phyloP scores from a whole-genome alignment of 2,888 invertebrate species.

The Oxystoma pomonae region DNA sequence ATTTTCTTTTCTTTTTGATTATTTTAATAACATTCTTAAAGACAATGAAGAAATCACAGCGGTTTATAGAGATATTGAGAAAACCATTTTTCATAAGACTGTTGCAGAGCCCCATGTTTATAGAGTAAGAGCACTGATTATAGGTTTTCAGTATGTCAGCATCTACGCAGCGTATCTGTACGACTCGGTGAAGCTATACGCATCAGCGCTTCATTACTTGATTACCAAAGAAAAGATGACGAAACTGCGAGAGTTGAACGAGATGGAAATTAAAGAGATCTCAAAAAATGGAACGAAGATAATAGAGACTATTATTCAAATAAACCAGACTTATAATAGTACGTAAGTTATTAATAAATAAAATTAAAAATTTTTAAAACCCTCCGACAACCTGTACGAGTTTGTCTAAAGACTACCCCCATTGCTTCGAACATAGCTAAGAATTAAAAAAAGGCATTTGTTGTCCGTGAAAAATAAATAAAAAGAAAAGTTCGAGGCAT shows the following conservation, averaged over 20 bases:
- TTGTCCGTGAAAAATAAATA: too few species aligned
- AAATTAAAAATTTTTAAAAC: too few species aligned
- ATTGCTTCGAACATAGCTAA: too few species aligned
- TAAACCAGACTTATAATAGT: slow-evolving; percentile 78
- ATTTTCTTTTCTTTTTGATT: too few species aligned
- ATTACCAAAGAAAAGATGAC: slow-evolving; percentile 41
- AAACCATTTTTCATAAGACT: background rate
- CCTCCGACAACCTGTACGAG: too few species aligned
- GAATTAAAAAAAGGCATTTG: too few species aligned
- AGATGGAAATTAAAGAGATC: slow-evolving; percentile 61
- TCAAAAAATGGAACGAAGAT: slow-evolving; percentile 84
- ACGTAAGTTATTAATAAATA: slow-evolving; percentile 51
- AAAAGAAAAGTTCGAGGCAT: background rate
- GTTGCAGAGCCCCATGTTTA: background rate
- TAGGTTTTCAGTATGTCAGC: slow-evolving; percentile 71
- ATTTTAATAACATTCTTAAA: too few species aligned
- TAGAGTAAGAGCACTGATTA: background rate
- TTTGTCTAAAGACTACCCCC: too few species aligned
- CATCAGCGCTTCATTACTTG: slow-evolving; percentile 69
- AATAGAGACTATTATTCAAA: slow-evolving; percentile 79
- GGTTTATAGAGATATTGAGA: too few species aligned
- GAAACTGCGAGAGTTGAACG: slow-evolving; percentile 54
- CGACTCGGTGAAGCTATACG: slow-evolving; percentile 91
- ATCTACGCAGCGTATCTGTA: slow-evolving; percentile 93
- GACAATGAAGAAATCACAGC: too few species aligned